A percentile compares a stretch with the other conserved stretches of the same genome.
These are phyloP conservation scores for Mustela lutreola DNA, from an alignment of 2,113 vertebrate species.

Conservation along the genomic window DNA sequence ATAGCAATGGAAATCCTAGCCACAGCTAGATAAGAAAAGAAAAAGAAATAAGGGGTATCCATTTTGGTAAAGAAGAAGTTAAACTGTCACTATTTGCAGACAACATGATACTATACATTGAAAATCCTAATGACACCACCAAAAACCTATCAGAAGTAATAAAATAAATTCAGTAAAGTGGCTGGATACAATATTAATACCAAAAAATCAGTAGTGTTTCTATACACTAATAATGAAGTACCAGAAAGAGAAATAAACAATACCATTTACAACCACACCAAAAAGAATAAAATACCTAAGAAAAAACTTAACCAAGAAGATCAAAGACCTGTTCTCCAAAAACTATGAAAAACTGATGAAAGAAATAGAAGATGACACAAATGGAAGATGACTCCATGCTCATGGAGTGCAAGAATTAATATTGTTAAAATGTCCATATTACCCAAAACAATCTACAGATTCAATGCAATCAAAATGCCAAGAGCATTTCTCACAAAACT, in stretches of 20 bases:
- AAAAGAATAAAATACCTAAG: background rate
- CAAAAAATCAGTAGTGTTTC: background rate
- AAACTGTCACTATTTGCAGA: background rate
- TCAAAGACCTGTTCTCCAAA: background rate
- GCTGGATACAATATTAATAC: background rate
- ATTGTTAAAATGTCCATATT: background rate
- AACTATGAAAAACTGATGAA: background rate
- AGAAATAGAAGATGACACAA: background rate
- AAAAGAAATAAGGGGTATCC: background rate
- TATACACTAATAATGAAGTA: background rate
- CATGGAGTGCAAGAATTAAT: background rate
- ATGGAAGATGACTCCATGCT: background rate
- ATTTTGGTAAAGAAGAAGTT: background rate
- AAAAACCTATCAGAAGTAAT: background rate
- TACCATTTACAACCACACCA: background rate
- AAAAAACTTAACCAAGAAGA: background rate
- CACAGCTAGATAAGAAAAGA: background rate
- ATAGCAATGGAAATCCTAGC: background rate
- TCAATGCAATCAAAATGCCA: background rate
- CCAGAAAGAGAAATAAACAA: background rate
- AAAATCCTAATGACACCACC: background rate
- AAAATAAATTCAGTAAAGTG: background rate
- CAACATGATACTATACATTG: background rate
- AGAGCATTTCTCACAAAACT: background rate
- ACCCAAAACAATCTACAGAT: background rate